Evolutionary conservation across 2,888 invertebrate genomes (phyloP), one percentile per base, ranked within the genome.

Genomic region (Volucella inflata): DNA sequence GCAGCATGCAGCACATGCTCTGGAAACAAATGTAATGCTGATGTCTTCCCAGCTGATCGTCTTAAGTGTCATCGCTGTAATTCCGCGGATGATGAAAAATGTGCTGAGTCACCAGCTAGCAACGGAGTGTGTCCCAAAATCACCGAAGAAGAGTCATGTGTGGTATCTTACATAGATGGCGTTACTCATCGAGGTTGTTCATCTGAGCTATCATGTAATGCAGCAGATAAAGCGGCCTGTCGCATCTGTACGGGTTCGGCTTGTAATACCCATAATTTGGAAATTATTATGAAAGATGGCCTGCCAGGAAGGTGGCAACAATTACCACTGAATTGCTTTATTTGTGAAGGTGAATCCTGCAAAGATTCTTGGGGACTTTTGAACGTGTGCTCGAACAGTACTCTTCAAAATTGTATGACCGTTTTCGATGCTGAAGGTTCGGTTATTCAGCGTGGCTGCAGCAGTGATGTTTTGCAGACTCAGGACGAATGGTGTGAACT

Each of bases 231-330:
- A 2, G 87, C 74, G 16, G 89, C 87, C 0, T 91, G 91, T 21
- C 89, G 90, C 16, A 44, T 87, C 2, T 91, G 91, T 82, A 79
- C 55, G 48, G 68, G 44, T 0, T 40, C 89, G 10, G 77, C 68
- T 14, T 91, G 91, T 83, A 91, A 91, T 77, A 89, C 87, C 0
- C 64, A 89, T 4, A 87, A 91, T 44, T 68, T 91, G 42, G 88
- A 89, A 16, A 79, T 74, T 6, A 14, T 88, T 0, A 67, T 81
- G 50, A 82, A 76, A 3, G 88, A 91, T 59, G 91, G 91, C 0
- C 42, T 80, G 1, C 91, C 91, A 0, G 91, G 92, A 2, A 79
- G 40, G 2, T 91, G 91, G 91, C 91, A 91, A 50, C 77, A 87
- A 21, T 60, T 88, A 0, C 91, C 91, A 4, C 87, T 91, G 11